Conservation (phyloP, 2,797 vertebrate genomes). For the Aotus griseimembra region DNA sequence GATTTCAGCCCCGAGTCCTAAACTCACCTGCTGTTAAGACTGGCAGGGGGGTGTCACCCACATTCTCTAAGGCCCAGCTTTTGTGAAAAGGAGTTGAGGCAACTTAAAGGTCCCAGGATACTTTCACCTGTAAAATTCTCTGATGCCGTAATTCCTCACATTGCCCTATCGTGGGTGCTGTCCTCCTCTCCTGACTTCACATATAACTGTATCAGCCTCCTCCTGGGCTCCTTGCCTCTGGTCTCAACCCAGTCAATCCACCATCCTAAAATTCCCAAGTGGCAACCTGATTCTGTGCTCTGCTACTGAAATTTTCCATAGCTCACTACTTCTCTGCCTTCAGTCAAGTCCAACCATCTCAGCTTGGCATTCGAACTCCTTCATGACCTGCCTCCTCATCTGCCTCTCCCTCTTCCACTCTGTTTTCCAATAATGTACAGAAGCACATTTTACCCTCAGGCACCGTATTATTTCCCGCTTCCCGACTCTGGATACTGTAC, state of each 20-base stretch:
- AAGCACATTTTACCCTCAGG: neutral
- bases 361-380: neutral
- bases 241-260: neutral
- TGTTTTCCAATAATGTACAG: neutral
- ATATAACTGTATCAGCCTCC: no score
- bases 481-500: neutral
- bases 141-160: accelerated
- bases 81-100: neutral
- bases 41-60: neutral
- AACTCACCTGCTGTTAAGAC: neutral
- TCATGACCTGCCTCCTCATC: no score
- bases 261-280: neutral
- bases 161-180: no score
- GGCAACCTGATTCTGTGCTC: neutral
- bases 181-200: neutral
- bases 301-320: neutral
- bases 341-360: neutral
- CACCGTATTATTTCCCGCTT: neutral
- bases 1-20: neutral
- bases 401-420: neutral
- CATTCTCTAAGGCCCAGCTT: neutral
- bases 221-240: neutral
- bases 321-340: neutral
- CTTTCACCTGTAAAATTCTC: no score
- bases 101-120: neutral